Evolutionary conservation across 2,888 invertebrate species (phyloP).

Genomic region (Blastobasis adustella): DNA sequence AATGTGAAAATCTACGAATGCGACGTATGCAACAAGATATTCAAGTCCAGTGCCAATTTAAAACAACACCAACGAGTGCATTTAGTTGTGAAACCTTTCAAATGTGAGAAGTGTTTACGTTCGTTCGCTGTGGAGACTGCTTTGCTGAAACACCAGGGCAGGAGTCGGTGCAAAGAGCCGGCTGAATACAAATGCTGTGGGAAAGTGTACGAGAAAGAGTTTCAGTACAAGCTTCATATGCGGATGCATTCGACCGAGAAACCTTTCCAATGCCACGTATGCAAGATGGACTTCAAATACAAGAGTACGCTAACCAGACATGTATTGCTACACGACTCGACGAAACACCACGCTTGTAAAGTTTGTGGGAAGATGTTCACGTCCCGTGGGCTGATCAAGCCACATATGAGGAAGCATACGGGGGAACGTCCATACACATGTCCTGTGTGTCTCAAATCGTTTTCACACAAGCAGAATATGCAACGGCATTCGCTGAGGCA

Average conservation of each 20-base stretch:
- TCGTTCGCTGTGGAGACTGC: slow-evolving; percentile 17
- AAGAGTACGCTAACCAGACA: slow-evolving; percentile 29
- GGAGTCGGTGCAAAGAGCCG: slow-evolving; percentile 15
- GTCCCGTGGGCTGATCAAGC: slow-evolving; percentile 27
- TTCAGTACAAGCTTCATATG: slow-evolving; percentile 25
- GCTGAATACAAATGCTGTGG: slow-evolving; percentile 17
- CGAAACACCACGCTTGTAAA: slow-evolving; percentile 25
- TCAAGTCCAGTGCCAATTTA: slow-evolving; percentile 31
- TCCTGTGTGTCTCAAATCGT: slow-evolving; percentile 36
- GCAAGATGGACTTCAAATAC: slow-evolving; percentile 26
- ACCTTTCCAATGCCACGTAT: slow-evolving; percentile 23
- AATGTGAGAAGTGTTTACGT: slow-evolving; percentile 22
- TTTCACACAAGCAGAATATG: slow-evolving; percentile 52
- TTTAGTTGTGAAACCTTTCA: slow-evolving; percentile 20
- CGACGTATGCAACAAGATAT: slow-evolving; percentile 29
- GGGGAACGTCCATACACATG: slow-evolving; percentile 38
- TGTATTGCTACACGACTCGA: slow-evolving; percentile 22
- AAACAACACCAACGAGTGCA: slow-evolving; percentile 33
- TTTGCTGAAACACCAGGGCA: slow-evolving; percentile 17
- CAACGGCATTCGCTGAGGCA: slow-evolving; percentile 39
- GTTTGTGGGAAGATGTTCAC: slow-evolving; percentile 30
- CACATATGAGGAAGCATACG: slow-evolving; percentile 35
- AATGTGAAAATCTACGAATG: slow-evolving; percentile 21
- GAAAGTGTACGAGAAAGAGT: slow-evolving; percentile 23
- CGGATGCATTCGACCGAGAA: slow-evolving; percentile 21